Evolutionary conservation across 2,888 invertebrate species (phyloP).

Genomic region (Rhimphoctona megacephalus): DNA sequence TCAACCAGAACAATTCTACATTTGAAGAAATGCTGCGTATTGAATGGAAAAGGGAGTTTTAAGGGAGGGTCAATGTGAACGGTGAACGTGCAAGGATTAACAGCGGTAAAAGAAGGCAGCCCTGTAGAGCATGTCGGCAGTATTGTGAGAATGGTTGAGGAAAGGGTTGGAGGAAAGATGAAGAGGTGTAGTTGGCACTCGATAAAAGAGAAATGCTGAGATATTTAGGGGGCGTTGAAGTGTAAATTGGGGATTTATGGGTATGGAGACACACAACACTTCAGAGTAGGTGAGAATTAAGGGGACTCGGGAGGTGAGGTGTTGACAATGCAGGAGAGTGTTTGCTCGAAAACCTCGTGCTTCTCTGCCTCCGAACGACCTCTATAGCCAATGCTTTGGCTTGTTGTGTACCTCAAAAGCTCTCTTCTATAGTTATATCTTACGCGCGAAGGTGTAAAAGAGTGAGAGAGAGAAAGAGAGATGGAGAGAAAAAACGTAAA

Average conservation of each 20-base stretch:
- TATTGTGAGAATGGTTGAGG: background rate
- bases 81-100: background rate
- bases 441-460: background rate
- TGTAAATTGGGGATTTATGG: conserved; percentile 17
- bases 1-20: background rate
- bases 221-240: conserved; percentile 28
- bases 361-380: conserved; percentile 14
- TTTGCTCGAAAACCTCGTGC: conserved; percentile 44
- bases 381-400: conserved; percentile 29
- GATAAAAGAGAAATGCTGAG: conserved; percentile 1
- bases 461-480: conserved; percentile 9
- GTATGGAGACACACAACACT: background rate
- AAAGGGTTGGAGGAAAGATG: conserved; percentile 21
- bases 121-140: background rate
- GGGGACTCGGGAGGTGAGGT: conserved; percentile 10
- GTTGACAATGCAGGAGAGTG: conserved; percentile 14
- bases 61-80: background rate
- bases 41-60: background rate
- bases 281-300: conserved; percentile 36
- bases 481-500: conserved; percentile 11
- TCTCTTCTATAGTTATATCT: conserved; percentile 39
- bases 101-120: background rate
- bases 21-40: background rate
- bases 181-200: background rate
- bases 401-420: conserved; percentile 24